Conservation (phyloP, 2,113 vertebrate species). For the Mobula hypostoma region DNA sequence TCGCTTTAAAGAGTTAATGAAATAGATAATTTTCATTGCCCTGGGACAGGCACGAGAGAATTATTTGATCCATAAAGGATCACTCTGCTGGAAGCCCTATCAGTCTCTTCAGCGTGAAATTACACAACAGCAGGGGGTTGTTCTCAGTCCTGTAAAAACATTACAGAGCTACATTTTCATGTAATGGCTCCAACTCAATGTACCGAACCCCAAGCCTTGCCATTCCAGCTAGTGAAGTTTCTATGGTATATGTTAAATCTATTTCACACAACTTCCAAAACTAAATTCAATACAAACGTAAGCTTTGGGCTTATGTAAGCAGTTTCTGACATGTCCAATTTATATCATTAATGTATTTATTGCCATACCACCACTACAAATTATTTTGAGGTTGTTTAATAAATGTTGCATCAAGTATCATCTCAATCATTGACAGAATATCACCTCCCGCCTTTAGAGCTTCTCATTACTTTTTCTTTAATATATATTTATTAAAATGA, state of each 20-base stretch:
- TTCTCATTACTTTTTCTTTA: background rate
- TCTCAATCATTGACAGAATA: background rate
- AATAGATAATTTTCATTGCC: constrained; percentile 38
- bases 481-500: background rate
- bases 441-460: background rate
- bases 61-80: constrained; percentile 77
- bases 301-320: background rate
- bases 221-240: constrained; percentile 21
- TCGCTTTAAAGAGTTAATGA: constrained; percentile 37
- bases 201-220: constrained; percentile 24
- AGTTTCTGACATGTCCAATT: background rate
- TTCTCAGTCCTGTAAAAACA: constrained; percentile 57
- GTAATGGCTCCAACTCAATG: constrained; percentile 36
- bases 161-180: constrained; percentile 50
- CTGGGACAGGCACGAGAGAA: constrained; percentile 44
- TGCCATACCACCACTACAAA: background rate
- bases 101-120: constrained; percentile 72
- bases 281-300: background rate
- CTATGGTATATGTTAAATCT: constrained; percentile 5
- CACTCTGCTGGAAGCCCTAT: constrained; percentile 66
- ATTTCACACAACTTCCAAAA: background rate
- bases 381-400: background rate
- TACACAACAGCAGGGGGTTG: constrained; percentile 64
- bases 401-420: background rate
- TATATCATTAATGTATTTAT: background rate